phyloP scores from a whole-genome alignment of 2,888 invertebrate genomes.

The Syrista parreyssii region DNA sequence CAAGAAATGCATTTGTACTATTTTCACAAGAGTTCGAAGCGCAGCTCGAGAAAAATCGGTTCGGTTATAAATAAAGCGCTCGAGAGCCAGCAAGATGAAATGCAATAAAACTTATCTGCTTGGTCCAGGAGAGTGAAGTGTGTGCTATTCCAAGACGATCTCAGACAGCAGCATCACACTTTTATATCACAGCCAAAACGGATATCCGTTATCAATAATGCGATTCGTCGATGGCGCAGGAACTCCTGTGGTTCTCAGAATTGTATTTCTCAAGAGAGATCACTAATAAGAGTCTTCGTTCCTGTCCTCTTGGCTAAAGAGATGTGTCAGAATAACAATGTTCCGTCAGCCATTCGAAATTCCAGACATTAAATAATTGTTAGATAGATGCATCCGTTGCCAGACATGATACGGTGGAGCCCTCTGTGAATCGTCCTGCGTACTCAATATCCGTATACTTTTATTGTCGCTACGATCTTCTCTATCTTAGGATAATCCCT shows the following conservation, averaged over 20 bases:
- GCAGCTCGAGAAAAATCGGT: slow-evolving; percentile 15
- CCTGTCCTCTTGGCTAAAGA: background rate
- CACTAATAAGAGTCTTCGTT: background rate
- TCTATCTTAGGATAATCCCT: background rate
- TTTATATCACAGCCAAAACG: slow-evolving; percentile 16
- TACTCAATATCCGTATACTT: background rate
- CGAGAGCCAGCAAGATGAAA: slow-evolving; percentile 44
- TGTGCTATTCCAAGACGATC: slow-evolving; percentile 15
- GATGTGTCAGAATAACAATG: background rate
- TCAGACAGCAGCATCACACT: background rate
- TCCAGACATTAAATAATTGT: background rate
- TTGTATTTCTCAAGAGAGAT: background rate
- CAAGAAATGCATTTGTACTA: background rate
- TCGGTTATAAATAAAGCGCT: slow-evolving; percentile 51
- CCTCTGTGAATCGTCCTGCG: background rate
- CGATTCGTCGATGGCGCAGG: background rate
- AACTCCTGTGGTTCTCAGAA: background rate
- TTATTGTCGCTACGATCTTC: background rate
- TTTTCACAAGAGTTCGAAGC: background rate
- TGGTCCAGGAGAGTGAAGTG: background rate
- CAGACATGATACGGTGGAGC: background rate
- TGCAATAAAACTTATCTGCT: slow-evolving; percentile 47
- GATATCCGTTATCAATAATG: slow-evolving; percentile 11
- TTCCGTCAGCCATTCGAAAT: background rate
- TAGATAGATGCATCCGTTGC: background rate